Evolutionary conservation across 2,888 invertebrate species (phyloP), one percentile per base, ranked within the genome.

Genomic region (Catocala fraxini): DNA sequence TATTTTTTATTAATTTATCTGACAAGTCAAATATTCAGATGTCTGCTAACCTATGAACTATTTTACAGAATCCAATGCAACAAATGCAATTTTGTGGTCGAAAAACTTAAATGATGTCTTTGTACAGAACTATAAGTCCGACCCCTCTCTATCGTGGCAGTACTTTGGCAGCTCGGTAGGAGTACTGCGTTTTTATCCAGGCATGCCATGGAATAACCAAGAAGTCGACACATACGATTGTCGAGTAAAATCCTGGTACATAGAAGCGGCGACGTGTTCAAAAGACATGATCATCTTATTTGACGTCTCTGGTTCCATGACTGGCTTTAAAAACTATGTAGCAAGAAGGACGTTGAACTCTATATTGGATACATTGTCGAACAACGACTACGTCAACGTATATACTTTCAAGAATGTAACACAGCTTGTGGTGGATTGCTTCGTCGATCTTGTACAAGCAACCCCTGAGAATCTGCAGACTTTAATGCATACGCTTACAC

Each of bases 241-340:
- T 81, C 96, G 99, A 57, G 97, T 97, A 49, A 95, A 97, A 62
- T 97, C 98, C 47, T 99, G 99, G 99, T 99, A 98, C 87, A 98
- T 99, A 71, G 98, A 99, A 92, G 99, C 99, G 0, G 98, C 99
- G 0, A 99, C 99, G 0, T 99, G 99, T 81, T 98, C 99, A 7
- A 99, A 99, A 92, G 99, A 99, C 84, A 97, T 99, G 77, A 96
- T 99, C 35, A 98, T 99, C 63, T 94, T 99, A 58, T 95, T 99
- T 67, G 99, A 99, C 86, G 96, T 97, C 60, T 99, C 99, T 53
- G 99, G 99, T 13, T 99, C 99, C 15, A 99, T 99, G 99, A 97
- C 96, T 39, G 99, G 99, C 0, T 96, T 95, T 71, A 95, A 95
- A 57, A 95, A 96, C 83, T 96, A 96, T 77, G 96, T 97, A 42